A percentile compares a stretch with the other conserved stretches of the same genome.
These are phyloP conservation scores for Listronotus oregonensis DNA, from an alignment of 1,140 invertebrate species.

Conservation along the genomic window DNA sequence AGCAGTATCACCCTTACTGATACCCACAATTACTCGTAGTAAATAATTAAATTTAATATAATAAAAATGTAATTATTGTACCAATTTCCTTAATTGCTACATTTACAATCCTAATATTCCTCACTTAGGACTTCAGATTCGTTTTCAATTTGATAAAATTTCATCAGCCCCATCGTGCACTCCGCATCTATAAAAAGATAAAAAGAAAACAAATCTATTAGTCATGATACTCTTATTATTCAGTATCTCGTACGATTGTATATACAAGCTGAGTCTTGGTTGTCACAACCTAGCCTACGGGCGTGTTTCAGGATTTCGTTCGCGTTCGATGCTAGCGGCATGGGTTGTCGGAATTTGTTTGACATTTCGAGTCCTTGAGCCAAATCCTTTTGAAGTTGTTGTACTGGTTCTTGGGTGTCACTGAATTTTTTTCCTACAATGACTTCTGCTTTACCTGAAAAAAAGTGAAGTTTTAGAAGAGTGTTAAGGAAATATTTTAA, in stretches of 20 bases:
- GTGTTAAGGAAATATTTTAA: not conserved
- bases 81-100: no score
- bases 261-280: slow-evolving; percentile 90
- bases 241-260: slow-evolving; percentile 77
- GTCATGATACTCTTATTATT: not conserved
- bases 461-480: not conserved
- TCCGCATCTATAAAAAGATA: no score
- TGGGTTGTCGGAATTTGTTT: slow-evolving; percentile 85
- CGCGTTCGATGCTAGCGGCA: slow-evolving; percentile 86
- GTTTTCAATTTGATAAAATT: no score
- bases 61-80: no score
- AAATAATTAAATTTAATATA: no score
- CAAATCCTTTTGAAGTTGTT: slow-evolving; percentile 94
- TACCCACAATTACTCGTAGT: no score
- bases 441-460: slow-evolving; percentile 79
- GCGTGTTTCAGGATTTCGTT: slow-evolving; percentile 97
- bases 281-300: slow-evolving; percentile 89
- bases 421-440: slow-evolving; percentile 78
- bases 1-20: no score
- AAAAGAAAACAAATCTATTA: no score
- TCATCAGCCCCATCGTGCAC: no score
- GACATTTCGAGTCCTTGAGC: slow-evolving; percentile 84
- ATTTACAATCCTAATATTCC: no score
- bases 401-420: slow-evolving; percentile 75
- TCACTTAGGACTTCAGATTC: no score